Percentiles rank a stretch among this genome's conserved stretches.
phyloP scores from a whole-genome alignment of 2,888 invertebrate species.

The Conistra vaccinii region DNA sequence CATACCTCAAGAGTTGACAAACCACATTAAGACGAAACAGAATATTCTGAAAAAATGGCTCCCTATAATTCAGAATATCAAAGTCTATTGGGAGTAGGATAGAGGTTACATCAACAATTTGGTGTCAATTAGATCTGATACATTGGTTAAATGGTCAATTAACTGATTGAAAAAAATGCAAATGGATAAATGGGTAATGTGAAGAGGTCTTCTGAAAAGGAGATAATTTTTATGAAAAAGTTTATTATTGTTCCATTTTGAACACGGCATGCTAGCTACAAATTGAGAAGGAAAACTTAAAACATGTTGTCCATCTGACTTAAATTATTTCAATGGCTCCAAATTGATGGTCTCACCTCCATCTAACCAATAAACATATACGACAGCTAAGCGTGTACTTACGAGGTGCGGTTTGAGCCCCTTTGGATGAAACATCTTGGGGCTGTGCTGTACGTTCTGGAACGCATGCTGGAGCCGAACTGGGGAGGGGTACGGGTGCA shows the following conservation, averaged over 20 bases:
- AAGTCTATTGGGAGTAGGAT: background rate
- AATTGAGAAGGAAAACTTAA: background rate
- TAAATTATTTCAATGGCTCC: background rate
- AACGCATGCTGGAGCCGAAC: slow-evolving; percentile 92
- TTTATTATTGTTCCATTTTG: background rate
- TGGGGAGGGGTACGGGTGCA: slow-evolving; percentile 93
- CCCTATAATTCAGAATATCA: background rate
- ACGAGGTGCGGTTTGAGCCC: slow-evolving; percentile 91
- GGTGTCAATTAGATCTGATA: background rate
- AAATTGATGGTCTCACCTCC: slow-evolving; percentile 8
- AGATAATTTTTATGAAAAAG: background rate
- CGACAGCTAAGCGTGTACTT: slow-evolving; percentile 72
- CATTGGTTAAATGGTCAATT: background rate
- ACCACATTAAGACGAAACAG: slow-evolving; percentile 2
- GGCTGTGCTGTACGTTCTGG: slow-evolving; percentile 87
- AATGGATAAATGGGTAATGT: background rate
- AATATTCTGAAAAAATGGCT: slow-evolving; percentile 2
- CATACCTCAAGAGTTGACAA: slow-evolving; percentile 25
- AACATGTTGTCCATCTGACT: background rate
- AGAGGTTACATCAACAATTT: background rate
- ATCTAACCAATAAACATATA: background rate
- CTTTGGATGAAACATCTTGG: slow-evolving; percentile 92
- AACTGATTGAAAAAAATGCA: background rate
- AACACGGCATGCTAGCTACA: background rate
- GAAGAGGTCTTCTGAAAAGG: background rate